Evolutionary conservation across 2,888 invertebrate genomes (phyloP).

Genomic region (Catocala fraxini): DNA sequence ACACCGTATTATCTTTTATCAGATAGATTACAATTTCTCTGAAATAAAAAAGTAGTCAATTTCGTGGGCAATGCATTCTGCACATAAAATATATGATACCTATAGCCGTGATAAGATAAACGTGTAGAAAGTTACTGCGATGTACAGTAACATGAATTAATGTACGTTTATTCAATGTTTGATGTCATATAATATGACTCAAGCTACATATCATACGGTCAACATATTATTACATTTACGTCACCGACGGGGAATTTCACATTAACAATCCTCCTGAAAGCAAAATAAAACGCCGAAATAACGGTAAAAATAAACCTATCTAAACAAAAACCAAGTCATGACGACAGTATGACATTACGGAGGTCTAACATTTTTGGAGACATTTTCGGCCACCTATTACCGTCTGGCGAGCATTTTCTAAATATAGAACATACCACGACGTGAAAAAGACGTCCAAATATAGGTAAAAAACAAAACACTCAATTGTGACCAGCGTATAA

Average conservation of each 20-base stretch:
- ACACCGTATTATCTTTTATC: conserved; percentile 40
- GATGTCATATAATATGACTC: conserved; percentile 58
- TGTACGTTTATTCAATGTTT: conserved; percentile 35
- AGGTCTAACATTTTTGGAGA: conserved; percentile 63
- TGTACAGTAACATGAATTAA: conserved; percentile 33
- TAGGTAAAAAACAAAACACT: conserved; percentile 84
- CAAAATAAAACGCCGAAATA: conserved; percentile 41
- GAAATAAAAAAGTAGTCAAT: conserved; percentile 34
- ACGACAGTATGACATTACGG: conserved; percentile 58
- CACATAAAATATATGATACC: conserved; percentile 43
- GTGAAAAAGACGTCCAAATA: conserved; percentile 82
- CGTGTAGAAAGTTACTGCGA: conserved; percentile 51
- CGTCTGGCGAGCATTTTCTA: conserved; percentile 80
- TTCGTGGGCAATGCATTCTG: conserved; percentile 46
- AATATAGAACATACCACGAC: conserved; percentile 85
- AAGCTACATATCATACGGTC: conserved; percentile 52
- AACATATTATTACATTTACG: conserved; percentile 53
- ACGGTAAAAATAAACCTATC: conserved; percentile 45
- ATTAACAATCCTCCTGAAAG: conserved; percentile 32
- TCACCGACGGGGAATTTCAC: conserved; percentile 49
- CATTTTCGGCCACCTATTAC: conserved; percentile 72
- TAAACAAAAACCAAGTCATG: conserved; percentile 52
- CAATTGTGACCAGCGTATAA: conserved; percentile 71
- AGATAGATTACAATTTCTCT: conserved; percentile 46
- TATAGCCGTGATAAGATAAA: conserved; percentile 58